Base-by-base conservation (phyloP, 2,888 invertebrate genomes). In the Conistra vaccinii region DNA sequence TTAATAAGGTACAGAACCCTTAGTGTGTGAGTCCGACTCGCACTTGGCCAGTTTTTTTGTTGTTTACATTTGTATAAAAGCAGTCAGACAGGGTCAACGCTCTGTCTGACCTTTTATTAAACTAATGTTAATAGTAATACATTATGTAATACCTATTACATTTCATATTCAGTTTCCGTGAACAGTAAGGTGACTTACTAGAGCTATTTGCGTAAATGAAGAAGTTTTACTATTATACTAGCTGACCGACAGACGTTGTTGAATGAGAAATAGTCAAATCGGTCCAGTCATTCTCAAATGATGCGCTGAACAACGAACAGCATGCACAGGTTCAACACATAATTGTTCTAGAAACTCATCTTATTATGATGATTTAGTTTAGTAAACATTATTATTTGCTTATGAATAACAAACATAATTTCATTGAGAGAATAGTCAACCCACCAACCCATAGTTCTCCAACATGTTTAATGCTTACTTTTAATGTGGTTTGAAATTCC, bases 81-180 rank as follows among this genome's bases (percentile, higher is more conserved):
- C 42, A 32, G 10, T 42, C 20, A n/a, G 3, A n/a, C 4, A 1
- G 5, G 35, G 48, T 60, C 48, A 74, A 60, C 32, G n/a, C 14
- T n/a, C 29, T 60, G n/a, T 26, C 7, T 26, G 58, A 51, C 48
- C 51, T 60, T 60, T 17, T 35, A 53, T 23, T 29, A 7, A 62
- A 35, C 0, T 35, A 26, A 75, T 55, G 53, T 62, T 12, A 65
- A 68, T 9, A 17, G 20, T n/a, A 32, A 71, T 45, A 42, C 55
- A 42, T 67, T 53, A 66, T 29, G 39, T 26, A 71, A 29, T 17
- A 12, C 42, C n/a, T n/a, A n/a, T n/a, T 29, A 29, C 14, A 51
- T 6, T 29, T 42, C 51, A 42, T 45, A 32, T 65, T 63, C 63
- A 63, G 6, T 42, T 62, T 29, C 12, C 32, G 29, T 29, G 42